Conservation (phyloP, 2,797 vertebrate species). For the Peromyscus melanophrys region DNA sequence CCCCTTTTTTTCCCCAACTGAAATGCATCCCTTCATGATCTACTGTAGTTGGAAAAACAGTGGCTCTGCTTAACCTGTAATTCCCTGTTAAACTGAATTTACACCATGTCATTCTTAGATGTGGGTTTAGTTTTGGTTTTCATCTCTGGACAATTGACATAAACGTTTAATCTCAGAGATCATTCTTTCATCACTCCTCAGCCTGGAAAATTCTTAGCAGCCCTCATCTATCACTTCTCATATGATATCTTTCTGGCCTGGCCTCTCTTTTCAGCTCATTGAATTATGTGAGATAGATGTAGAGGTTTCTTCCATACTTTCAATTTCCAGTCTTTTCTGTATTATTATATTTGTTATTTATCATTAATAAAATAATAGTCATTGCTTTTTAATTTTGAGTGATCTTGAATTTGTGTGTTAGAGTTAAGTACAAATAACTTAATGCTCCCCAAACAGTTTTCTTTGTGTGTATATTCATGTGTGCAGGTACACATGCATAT, state of each 20-base stretch:
- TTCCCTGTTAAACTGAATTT: slow-evolving; percentile 62
- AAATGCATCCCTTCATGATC: slow-evolving; percentile 35
- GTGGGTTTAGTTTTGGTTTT: slow-evolving; percentile 67
- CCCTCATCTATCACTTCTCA: slow-evolving; percentile 22
- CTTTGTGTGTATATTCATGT: background rate
- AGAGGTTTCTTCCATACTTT: background rate
- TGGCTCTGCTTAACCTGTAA: background rate
- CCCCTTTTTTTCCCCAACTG: slow-evolving; percentile 30
- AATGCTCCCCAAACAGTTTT: background rate
- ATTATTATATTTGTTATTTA: background rate
- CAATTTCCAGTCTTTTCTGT: background rate
- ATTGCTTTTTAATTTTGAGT: slow-evolving; percentile 33
- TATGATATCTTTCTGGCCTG: background rate
- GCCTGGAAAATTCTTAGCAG: slow-evolving; percentile 23
- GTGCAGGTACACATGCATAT: too few species aligned
- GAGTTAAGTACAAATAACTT: slow-evolving; percentile 16
- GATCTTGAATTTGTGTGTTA: background rate
- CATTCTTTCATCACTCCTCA: slow-evolving; percentile 15
- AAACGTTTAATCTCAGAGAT: slow-evolving; percentile 1
- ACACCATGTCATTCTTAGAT: slow-evolving; percentile 14
- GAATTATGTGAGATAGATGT: background rate
- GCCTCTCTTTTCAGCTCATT: slow-evolving; percentile 44
- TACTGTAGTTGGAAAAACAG: background rate
- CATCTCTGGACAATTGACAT: slow-evolving; percentile 10
- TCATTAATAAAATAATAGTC: background rate